Evolutionary conservation across 2,113 vertebrate species (phyloP).

Genomic region (Solea solea): DNA sequence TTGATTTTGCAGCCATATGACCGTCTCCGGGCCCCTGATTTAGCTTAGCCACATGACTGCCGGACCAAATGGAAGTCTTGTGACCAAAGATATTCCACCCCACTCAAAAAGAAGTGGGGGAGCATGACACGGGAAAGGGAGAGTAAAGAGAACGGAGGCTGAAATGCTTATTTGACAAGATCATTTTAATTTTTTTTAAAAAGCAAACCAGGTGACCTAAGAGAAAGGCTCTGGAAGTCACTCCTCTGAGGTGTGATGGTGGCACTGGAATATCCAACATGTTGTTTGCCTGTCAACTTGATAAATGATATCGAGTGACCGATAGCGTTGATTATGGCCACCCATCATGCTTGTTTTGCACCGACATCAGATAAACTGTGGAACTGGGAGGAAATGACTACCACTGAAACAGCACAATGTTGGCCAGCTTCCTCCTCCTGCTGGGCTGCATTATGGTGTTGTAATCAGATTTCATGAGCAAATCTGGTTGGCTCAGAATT

Average conservation of each 20-base stretch:
- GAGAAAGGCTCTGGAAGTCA: too few relatives aligned
- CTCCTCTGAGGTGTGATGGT: too few relatives aligned
- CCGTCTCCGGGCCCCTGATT: constrained; percentile 68
- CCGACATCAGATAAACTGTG: constrained; percentile 12
- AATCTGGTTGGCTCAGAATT: too few relatives aligned
- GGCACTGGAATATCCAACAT: too few relatives aligned
- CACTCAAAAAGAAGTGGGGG: neutral
- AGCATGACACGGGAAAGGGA: neutral
- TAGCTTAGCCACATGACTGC: constrained; percentile 72
- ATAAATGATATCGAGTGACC: too few relatives aligned
- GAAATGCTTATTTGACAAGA: neutral
- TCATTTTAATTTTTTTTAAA: too few relatives aligned
- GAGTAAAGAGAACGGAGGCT: neutral
- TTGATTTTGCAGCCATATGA: constrained; percentile 68
- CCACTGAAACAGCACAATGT: constrained; percentile 19
- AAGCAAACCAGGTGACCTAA: neutral
- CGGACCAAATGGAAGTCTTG: constrained; percentile 70
- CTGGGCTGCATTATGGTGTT: constrained; percentile 11
- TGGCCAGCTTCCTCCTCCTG: constrained; percentile 43
- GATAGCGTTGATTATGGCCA: neutral
- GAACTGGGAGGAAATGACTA: constrained; percentile 21
- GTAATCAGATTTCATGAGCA: constrained; percentile 51
- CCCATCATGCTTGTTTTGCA: neutral
- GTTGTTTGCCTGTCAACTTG: too few relatives aligned
- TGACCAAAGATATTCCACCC: constrained; percentile 73